These are phyloP conservation scores for Chelidonichthys spinosus DNA, from an alignment of 2,797 vertebrate species.

Conservation along the genomic window DNA sequence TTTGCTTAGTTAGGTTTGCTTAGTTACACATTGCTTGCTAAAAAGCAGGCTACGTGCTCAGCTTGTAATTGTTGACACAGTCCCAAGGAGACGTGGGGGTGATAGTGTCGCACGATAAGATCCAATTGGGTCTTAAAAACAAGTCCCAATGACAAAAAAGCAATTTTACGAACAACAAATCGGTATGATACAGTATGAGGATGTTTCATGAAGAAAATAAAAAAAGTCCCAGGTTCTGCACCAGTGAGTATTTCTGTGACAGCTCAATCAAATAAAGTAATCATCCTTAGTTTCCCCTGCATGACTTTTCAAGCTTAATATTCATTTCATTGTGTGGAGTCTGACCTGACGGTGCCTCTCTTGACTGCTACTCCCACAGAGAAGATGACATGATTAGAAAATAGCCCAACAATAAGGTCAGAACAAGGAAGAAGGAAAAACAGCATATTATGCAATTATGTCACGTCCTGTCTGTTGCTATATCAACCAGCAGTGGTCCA, in stretches of 20 bases:
- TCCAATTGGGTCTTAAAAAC: not conserved
- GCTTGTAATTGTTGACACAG: conserved; percentile 1
- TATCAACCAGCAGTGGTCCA: conserved; percentile 74
- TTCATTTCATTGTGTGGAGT: not conserved
- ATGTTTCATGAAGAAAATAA: not conserved
- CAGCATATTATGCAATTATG: conserved; percentile 63
- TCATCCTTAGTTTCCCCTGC: not conserved
- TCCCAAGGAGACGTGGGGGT: conserved; percentile 3
- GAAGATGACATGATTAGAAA: conserved; percentile 43
- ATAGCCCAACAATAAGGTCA: conserved; percentile 52
- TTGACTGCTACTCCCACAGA: conserved; percentile 16
- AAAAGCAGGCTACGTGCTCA: conserved; percentile 11
- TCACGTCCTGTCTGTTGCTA: conserved; percentile 81
- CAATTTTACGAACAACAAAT: not conserved
- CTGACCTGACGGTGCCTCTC: conserved; percentile 14
- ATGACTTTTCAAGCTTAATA: not conserved
- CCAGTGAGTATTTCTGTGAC: not conserved
- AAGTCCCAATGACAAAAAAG: not conserved
- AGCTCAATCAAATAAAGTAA: not conserved
- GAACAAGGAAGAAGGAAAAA: conserved; percentile 36
- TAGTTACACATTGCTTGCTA: conserved; percentile 16
- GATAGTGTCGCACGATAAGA: not conserved
- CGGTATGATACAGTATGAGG: not conserved
- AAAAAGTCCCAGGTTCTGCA: not conserved
- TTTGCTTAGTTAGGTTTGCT: conserved; percentile 41